A percentile compares a stretch with the other conserved stretches of the same genome.
Conservation (phyloP, 2,888 invertebrate genomes). For the Himalopsyche tibetana region DNA sequence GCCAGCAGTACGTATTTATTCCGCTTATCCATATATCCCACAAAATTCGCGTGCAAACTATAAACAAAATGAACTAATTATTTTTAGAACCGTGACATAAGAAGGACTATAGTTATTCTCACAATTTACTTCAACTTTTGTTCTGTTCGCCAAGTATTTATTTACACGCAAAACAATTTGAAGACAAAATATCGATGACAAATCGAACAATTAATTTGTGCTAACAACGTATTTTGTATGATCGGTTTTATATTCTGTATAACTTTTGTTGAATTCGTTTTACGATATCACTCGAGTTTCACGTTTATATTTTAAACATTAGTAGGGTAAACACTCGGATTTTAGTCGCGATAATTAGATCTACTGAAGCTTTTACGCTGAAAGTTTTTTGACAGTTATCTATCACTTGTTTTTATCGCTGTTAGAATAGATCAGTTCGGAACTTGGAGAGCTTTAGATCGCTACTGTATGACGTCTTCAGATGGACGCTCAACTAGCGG, state of each 20-base stretch:
- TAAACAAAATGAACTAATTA: constrained; percentile 17
- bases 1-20: not conserved
- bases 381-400: constrained; percentile 31
- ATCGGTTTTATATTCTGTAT: too few species aligned
- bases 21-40: not conserved
- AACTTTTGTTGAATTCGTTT: too few species aligned
- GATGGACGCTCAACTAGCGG: constrained; percentile 46
- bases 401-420: not conserved
- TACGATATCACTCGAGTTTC: too few species aligned
- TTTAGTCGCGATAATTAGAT: not conserved
- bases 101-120: not conserved
- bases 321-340: not conserved
- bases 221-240: too few species aligned
- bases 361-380: not conserved
- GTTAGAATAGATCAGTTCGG: constrained; percentile 5
- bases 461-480: constrained; percentile 52
- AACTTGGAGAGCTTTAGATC: constrained; percentile 41
- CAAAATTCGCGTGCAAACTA: constrained; percentile 15
- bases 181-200: not conserved
- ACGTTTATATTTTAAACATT: too few species aligned
- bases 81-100: constrained; percentile 24
- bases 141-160: not conserved
- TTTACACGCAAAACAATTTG: not conserved
- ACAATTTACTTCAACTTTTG: not conserved
- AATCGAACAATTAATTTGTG: not conserved